Base-by-base conservation (phyloP, 2,888 invertebrate species). In the Epistrophe grossulariae region DNA sequence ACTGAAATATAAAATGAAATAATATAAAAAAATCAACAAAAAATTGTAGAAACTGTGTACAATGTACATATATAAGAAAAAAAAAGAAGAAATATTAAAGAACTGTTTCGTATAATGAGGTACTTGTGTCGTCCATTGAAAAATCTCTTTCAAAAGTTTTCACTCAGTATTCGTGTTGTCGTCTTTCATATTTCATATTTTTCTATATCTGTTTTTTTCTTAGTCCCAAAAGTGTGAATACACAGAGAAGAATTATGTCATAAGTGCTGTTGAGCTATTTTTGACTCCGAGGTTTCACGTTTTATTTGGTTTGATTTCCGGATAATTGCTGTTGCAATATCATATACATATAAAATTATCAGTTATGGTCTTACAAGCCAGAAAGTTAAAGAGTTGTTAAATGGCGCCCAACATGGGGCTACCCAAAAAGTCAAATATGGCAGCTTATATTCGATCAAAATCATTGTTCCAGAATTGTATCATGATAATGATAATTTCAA, bases 91-190 rank as follows among this genome's bases (percentile, higher is more conserved):
- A 68, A 13, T 52, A 48, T 52, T 48, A 7, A 52, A 66, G 59
- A 79, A 76, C 76, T 79, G 48, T 79, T n/a, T 62, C 35, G 87
- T 59, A 87, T 87, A 87, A 87, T 87, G 87, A 87, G 87, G 87
- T 87, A 87, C 87, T 87, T 87, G 87, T 87, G 87, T 83, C 87
- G 87, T 83, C 87, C 87, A 87, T 83, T 83, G 83, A 87, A 83
- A 66, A 68, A 83, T 83, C 64, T 78, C 60, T 70, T 83, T 87
- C 60, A 79, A 31, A 87, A 83, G 71, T 87, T 87, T 83, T 83
- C 50, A 79, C 79, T 83, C 83, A 59, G 74, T 71, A 50, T 68
- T 50, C 50, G 68, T 79, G 50, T 74, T 83, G 74, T 83, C 74
- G 66, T 83, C 79, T 71, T 31, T 43, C 8, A 50, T n/a, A 17